phyloP scores from a whole-genome alignment of 2,888 invertebrate genomes.

The Chydorus sphaericus region DNA sequence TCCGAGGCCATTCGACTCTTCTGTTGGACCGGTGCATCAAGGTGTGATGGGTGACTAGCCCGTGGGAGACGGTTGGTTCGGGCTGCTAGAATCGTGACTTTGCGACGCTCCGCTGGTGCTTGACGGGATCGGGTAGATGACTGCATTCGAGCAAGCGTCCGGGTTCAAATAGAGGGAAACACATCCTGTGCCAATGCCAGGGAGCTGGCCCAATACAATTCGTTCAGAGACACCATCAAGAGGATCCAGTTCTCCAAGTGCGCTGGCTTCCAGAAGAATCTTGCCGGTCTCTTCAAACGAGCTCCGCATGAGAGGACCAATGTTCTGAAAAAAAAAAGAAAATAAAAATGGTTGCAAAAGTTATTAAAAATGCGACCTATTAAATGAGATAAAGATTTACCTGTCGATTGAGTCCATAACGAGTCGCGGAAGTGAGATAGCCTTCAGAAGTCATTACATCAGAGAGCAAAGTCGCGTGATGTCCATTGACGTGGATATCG shows the following conservation, averaged over 20 bases:
- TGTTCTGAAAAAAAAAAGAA: slow-evolving; percentile 53
- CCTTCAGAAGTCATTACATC: slow-evolving; percentile 99
- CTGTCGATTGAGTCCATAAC: slow-evolving; percentile 93
- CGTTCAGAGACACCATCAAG: slow-evolving; percentile 98
- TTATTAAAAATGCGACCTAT: not conserved
- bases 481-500: slow-evolving; percentile 98
- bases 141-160: slow-evolving; percentile 96
- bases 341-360: not conserved
- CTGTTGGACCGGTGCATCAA: slow-evolving; percentile 23
- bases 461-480: slow-evolving; percentile 95
- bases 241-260: slow-evolving; percentile 93
- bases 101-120: slow-evolving; percentile 40
- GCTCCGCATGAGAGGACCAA: slow-evolving; percentile 97
- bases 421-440: slow-evolving; percentile 99
- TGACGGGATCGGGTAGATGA: slow-evolving; percentile 87
- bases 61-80: slow-evolving; percentile 30
- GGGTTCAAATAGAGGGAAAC: slow-evolving; percentile 94
- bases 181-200: slow-evolving; percentile 57
- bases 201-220: slow-evolving; percentile 96
- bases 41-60: slow-evolving; percentile 30
- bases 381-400: slow-evolving; percentile 20
- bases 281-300: slow-evolving; percentile 99
- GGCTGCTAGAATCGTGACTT: slow-evolving; percentile 30
- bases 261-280: slow-evolving; percentile 93
- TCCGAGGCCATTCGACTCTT: slow-evolving; percentile 19